Conservation (phyloP, 2,113 vertebrate species). For the Tricholaema leucomelas region DNA sequence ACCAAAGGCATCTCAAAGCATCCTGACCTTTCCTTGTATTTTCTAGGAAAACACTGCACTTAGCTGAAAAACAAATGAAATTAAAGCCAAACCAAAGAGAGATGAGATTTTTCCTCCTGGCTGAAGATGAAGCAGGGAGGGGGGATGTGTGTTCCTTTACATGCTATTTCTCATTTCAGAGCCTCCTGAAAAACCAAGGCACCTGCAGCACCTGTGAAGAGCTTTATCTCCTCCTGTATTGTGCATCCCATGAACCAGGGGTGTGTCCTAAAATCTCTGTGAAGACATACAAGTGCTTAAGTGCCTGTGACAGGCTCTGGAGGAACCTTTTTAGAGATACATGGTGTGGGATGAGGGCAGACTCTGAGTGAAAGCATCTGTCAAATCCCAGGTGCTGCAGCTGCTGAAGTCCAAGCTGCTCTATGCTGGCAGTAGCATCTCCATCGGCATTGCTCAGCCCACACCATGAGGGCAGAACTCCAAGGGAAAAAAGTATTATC, state of each 20-base stretch:
- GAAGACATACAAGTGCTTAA: background rate
- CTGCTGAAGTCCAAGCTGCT: background rate
- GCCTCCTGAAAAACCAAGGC: background rate
- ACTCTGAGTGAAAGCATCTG: background rate
- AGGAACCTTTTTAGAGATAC: background rate
- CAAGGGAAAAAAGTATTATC: too few relatives aligned
- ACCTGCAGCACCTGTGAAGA: background rate
- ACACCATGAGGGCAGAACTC: accelerated
- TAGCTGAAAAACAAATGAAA: background rate
- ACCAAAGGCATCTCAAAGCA: background rate
- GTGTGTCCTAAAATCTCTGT: background rate
- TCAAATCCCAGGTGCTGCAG: background rate
- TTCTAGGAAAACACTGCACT: background rate
- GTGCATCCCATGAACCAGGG: accelerated
- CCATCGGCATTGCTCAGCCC: background rate
- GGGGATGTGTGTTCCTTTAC: background rate
- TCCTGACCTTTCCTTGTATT: background rate
- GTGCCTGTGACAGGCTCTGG: background rate
- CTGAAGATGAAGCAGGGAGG: background rate
- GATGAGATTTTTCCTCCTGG: background rate
- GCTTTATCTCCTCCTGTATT: background rate
- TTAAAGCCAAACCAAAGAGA: background rate
- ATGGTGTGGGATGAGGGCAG: background rate
- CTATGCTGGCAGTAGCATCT: accelerated
- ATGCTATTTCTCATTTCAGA: background rate